Conservation (phyloP, 2,888 invertebrate species). For the Hirtodrosophila confusa region DNA sequence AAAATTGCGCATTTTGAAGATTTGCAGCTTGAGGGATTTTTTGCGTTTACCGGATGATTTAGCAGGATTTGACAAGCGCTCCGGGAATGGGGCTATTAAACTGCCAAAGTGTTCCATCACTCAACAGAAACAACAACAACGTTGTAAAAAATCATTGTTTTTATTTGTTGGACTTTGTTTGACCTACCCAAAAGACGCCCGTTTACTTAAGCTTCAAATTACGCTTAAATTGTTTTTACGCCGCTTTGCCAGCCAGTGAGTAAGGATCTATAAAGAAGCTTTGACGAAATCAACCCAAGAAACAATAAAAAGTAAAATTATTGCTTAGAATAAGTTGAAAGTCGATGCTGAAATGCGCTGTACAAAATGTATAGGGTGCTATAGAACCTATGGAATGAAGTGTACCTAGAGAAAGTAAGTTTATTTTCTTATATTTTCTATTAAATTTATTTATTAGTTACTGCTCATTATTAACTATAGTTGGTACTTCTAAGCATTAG, state of each 20-base stretch:
- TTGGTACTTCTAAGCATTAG: too few species aligned
- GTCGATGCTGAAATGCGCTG: slow-evolving; percentile 30
- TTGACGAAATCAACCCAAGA: slow-evolving; percentile 38
- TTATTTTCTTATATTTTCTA: too few species aligned
- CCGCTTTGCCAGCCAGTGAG: slow-evolving; percentile 38
- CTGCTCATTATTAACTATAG: too few species aligned
- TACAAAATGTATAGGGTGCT: neutral
- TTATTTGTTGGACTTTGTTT: slow-evolving; percentile 39
- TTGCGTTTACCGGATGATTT: slow-evolving; percentile 57
- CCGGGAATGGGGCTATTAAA: slow-evolving; percentile 57
- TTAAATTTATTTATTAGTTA: too few species aligned
- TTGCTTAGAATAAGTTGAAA: neutral
- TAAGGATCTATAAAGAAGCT: slow-evolving; percentile 50
- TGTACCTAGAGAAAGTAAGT: too few species aligned
- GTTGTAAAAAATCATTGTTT: slow-evolving; percentile 13
- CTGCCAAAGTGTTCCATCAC: slow-evolving; percentile 69
- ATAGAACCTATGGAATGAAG: too few species aligned
- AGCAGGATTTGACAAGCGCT: slow-evolving; percentile 62
- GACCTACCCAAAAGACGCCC: slow-evolving; percentile 24
- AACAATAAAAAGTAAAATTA: slow-evolving; percentile 16
- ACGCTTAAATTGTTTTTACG: slow-evolving; percentile 75
- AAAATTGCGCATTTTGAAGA: slow-evolving; percentile 47
- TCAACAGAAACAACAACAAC: slow-evolving; percentile 42
- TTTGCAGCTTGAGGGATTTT: slow-evolving; percentile 33
- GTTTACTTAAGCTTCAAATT: slow-evolving; percentile 76